A percentile compares a stretch with the other conserved stretches of the same genome.
phyloP scores from a whole-genome alignment of 2,888 invertebrate species.

The Polyommatus icarus region DNA sequence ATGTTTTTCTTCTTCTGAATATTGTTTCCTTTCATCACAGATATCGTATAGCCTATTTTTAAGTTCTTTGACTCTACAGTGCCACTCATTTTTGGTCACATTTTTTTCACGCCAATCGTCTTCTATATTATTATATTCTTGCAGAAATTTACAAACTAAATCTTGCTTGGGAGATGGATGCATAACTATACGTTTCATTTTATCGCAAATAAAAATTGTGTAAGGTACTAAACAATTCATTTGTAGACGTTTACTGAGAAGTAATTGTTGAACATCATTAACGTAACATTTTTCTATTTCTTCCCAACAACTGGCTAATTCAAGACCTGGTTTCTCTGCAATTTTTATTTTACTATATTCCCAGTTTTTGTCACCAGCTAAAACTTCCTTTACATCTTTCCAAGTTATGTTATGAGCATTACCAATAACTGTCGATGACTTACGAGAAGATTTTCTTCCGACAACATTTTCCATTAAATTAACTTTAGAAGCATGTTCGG shows the following conservation, averaged over 20 bases:
- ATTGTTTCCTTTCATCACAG: slow-evolving; percentile 78
- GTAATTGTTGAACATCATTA: slow-evolving; percentile 76
- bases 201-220: slow-evolving; percentile 72
- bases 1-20: slow-evolving; percentile 76
- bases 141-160: slow-evolving; percentile 79
- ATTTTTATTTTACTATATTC: slow-evolving; percentile 68
- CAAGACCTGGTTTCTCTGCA: slow-evolving; percentile 55
- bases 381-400: slow-evolving; percentile 51
- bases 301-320: slow-evolving; percentile 76
- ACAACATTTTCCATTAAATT: slow-evolving; percentile 38
- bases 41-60: slow-evolving; percentile 76
- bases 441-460: neutral
- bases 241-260: slow-evolving; percentile 79
- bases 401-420: slow-evolving; percentile 45
- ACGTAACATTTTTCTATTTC: slow-evolving; percentile 73
- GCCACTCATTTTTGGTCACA: slow-evolving; percentile 82
- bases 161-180: slow-evolving; percentile 81
- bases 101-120: slow-evolving; percentile 78
- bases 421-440: neutral
- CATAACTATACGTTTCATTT: slow-evolving; percentile 77
- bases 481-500: slow-evolving; percentile 48
- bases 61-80: slow-evolving; percentile 77
- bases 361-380: slow-evolving; percentile 74
- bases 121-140: slow-evolving; percentile 80
- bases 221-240: slow-evolving; percentile 80